phyloP scores from a whole-genome alignment of 2,888 invertebrate genomes.

The Ligdia adustata region DNA sequence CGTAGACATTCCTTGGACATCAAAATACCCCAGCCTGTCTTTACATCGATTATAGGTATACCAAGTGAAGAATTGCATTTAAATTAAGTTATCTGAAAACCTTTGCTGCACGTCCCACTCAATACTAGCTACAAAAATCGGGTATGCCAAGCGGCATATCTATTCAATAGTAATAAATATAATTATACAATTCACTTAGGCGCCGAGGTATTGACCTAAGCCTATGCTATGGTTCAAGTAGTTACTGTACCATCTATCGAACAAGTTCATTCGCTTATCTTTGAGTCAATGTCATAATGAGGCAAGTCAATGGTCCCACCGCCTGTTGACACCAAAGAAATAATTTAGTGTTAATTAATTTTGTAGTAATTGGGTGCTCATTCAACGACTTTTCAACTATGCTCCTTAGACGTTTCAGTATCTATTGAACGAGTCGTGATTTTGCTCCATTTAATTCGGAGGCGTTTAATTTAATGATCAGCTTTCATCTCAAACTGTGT shows the following conservation, averaged over 20 bases:
- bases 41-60: too few species aligned
- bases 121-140: too few species aligned
- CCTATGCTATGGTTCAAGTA: constrained; percentile 15
- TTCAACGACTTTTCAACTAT: constrained; percentile 7
- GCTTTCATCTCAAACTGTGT: background rate
- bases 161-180: too few species aligned
- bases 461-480: constrained; percentile 33
- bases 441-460: constrained; percentile 35
- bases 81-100: too few species aligned
- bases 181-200: too few species aligned
- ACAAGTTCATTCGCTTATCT: constrained; percentile 32
- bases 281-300: constrained; percentile 33
- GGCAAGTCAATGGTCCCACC: constrained; percentile 35
- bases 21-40: too few species aligned
- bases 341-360: constrained; percentile 2
- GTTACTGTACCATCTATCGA: constrained; percentile 13
- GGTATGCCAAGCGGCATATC: too few species aligned
- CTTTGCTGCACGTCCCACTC: too few species aligned
- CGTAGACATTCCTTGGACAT: too few species aligned
- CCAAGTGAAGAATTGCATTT: too few species aligned
- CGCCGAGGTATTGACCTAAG: constrained; percentile 2
- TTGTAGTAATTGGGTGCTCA: constrained; percentile 4
- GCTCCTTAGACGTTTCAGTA: constrained; percentile 27
- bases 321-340: background rate
- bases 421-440: background rate